Evolutionary conservation across 2,888 invertebrate species (phyloP), one percentile per base, ranked within the genome.

Genomic region (Microctonus aethiopoides): DNA sequence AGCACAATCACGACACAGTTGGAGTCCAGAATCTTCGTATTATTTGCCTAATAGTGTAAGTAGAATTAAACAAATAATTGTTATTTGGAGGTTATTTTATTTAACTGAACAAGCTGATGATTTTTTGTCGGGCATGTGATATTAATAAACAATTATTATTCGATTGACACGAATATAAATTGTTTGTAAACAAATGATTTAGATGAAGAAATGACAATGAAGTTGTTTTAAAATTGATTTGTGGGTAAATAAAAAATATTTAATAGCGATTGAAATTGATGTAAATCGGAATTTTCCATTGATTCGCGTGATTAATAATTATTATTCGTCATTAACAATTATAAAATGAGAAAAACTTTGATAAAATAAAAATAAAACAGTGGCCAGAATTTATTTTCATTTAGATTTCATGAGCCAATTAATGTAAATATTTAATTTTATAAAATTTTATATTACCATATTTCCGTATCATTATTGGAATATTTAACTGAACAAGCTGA

Each of bases 401-500:
- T 10, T 36, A 9, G 46, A 16, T 20, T 46, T 46, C 4, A n/a
- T 13, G 41, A n/a, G 11, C 11, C 2, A 36, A 36, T 13, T 13
- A 39, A 3, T 39, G n/a, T 13, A n/a, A 39, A 39, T 39, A n/a
- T n/a, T n/a, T n/a, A n/a, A n/a, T n/a, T n/a, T n/a, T n/a, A n/a
- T n/a, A n/a, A n/a, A n/a, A 71, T 22, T 41, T 13, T 5, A 29
- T 46, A 80, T 88, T 89, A 94, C 94, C 94, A 94, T 83, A 94
- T 94, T 88, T 94, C 94, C 68, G 93, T 93, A 74, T 90, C 91
- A 77, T 89, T 89, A 76, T 92, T 91, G 13, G 90, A 88, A 81
- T 91, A 89, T 70, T 91, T 91, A 75, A 93, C 88, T 73, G 92
- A 91, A 82, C 91, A 89, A 70, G 91, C 92, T 76, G 90, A 89